Base-by-base conservation (phyloP, 2,888 invertebrate species). In the Vandiemenella viatica region DNA sequence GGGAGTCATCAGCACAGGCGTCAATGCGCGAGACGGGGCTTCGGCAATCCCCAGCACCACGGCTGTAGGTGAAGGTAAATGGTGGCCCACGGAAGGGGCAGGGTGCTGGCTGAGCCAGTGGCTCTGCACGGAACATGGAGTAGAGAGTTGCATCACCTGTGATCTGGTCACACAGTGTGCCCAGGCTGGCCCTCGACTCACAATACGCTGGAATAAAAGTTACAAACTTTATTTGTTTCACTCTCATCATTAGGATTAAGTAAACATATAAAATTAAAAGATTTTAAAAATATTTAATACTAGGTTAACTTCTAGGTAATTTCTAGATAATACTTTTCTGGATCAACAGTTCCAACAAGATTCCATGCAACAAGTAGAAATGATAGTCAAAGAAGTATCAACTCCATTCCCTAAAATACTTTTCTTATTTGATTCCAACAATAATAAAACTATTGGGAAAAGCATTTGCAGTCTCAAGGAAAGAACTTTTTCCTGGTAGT, bases 1-100 rank as follows among this genome's bases (percentile, higher is more conserved):
- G 76, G 55, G 89, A 90, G 61, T 91, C 87, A 65, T 93, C 91
- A 1, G 92, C 92, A 67, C 93, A 95, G 61, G 88, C 85, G 66
- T 92, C 92, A 58, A 93, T 87, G 57, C 87, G 87, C 43, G 92
- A 92, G 48, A 84, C 82, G 0, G 93, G 93, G 60, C 79, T 80
- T 56, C 79, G 80, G 67, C 93, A 93, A 63, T 89, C 88, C 17
- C 90, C 90, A 60, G 88, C 83, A 3, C 89, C 91, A 53, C 89
- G 76, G 67, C 87, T 90, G 67, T 95, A 95, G 19, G 67, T 65
- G 61, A 72, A 72, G 46, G 89, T 86, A 68, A 93, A 95, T 51
- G 87, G 84, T 70, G 88, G 91, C 48, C 89, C 92, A 48, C 75
- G 73, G 64, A 83, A 81, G 1, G 95, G 95, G 66, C 95, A 95